Conservation (phyloP, 2,888 invertebrate genomes). For the Drosophila bunnanda region DNA sequence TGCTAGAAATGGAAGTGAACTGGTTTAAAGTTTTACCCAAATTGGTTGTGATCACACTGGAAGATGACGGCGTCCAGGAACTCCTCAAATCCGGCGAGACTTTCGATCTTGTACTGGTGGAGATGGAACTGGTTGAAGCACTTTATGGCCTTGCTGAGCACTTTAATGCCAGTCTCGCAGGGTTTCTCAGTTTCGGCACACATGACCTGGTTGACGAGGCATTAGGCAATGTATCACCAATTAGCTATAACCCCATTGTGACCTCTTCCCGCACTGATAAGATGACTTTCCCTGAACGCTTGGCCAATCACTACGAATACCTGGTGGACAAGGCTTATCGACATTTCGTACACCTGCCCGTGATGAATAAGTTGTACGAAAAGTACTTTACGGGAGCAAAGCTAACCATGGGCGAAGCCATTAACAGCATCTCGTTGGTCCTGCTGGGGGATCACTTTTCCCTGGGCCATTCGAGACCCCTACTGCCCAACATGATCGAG, state of each 20-base stretch:
- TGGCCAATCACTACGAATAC: conserved; percentile 71
- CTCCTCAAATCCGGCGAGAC: conserved; percentile 74
- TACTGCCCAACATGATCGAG: conserved; percentile 83
- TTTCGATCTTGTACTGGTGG: conserved; percentile 83
- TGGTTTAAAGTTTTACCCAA: conserved; percentile 18
- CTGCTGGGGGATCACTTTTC: conserved; percentile 82
- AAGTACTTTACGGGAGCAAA: conserved; percentile 73
- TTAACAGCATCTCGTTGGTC: conserved; percentile 75
- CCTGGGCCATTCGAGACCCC: conserved; percentile 76
- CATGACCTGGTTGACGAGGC: conserved; percentile 59
- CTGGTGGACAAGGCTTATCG: conserved; percentile 53
- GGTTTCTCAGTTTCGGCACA: conserved; percentile 65
- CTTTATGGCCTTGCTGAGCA: conserved; percentile 75
- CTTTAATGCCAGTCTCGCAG: conserved; percentile 73
- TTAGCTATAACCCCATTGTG: conserved; percentile 76
- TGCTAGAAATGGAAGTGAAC: conserved; percentile 25
- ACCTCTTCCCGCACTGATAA: conserved; percentile 64
- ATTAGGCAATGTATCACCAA: conserved; percentile 74
- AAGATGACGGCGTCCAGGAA: conserved; percentile 53
- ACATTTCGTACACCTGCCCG: conserved; percentile 66
- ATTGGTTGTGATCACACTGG: conserved; percentile 26
- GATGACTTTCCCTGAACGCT: conserved; percentile 83
- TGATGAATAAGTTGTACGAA: conserved; percentile 62
- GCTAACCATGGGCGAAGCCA: conserved; percentile 56
- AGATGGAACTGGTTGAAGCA: conserved; percentile 79